Evolutionary conservation across 2,113 vertebrate species (phyloP), one percentile per base, ranked within the genome.

Genomic region (Heterocephalus glaber): DNA sequence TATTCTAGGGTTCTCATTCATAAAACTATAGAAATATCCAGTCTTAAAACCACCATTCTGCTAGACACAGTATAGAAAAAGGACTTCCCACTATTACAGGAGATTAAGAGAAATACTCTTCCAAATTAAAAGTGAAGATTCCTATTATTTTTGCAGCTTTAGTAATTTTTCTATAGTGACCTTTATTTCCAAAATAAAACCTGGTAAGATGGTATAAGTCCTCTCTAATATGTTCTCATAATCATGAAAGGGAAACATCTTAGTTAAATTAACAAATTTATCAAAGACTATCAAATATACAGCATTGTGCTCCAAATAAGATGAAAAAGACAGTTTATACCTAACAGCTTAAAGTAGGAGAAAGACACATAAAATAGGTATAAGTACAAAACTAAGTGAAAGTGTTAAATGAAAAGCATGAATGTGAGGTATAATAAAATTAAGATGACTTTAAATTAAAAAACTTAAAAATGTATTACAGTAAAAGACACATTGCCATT

Each of bases 221-320:
- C 65, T 86, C 13, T 76, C 70, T 33, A 79, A 28, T 86, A 68
- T 26, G 8, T 44, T n/a, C n/a, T 91, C 26, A 70, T 47, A 58
- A 68, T 22, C 28, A 79, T 30, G 49, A 56, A 81, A 66, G 14
- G 66, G 20, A 92, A 88, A 24, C 14, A 79, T 14, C n/a, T 88
- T 77, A 63, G 54, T 79, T 91, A 91, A 86, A 74, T 79, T 17
- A 56, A 60, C 1, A 24, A 66, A n/a, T 60, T 83, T 63, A 49
- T 16, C 49, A 49, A 93, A 52, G 54, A 28, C 81, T 76, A 76
- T 13, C 38, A 70, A 92, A 41, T 41, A 65, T 72, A 92, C 1
- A 93, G 47, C 28, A 52, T 16, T 92, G 44, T 87, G 58, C 33
- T 95, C n/a, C 84, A 44, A 97, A 79, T 47, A 89, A 84, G 41